Conservation (phyloP, 2,888 invertebrate genomes). For the Synanthedon tipuliformis region DNA sequence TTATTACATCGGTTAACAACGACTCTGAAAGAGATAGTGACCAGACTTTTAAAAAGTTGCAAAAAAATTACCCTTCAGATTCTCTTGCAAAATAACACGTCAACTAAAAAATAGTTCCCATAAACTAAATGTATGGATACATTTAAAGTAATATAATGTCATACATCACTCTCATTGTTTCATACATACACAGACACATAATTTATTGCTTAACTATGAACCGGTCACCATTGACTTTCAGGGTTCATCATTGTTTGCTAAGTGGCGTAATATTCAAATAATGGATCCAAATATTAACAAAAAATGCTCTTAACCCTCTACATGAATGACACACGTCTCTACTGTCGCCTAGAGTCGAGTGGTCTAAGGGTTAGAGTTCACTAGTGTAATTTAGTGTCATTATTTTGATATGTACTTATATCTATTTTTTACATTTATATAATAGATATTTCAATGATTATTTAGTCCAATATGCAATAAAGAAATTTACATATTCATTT, state of each 20-base stretch:
- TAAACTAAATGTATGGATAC: slow-evolving; percentile 4
- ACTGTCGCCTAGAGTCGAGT: background rate
- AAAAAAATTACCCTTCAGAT: too few species aligned
- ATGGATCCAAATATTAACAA: slow-evolving; percentile 18
- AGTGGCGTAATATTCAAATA: slow-evolving; percentile 45
- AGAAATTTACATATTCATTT: too few species aligned
- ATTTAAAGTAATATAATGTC: slow-evolving; percentile 6
- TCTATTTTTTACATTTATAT: too few species aligned
- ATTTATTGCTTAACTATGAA: slow-evolving; percentile 15
- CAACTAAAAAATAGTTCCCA: slow-evolving; percentile 6
- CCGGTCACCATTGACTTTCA: slow-evolving; percentile 27
- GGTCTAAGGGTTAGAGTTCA: background rate
- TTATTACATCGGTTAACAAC: too few species aligned
- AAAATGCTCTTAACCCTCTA: slow-evolving; percentile 3
- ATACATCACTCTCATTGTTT: slow-evolving; percentile 32
- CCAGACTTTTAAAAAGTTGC: too few species aligned
- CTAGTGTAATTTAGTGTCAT: background rate
- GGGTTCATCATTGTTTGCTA: slow-evolving; percentile 31
- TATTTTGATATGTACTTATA: background rate
- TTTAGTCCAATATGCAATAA: too few species aligned
- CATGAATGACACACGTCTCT: background rate
- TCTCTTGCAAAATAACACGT: background rate
- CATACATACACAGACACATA: slow-evolving; percentile 14
- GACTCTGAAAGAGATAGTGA: too few species aligned
- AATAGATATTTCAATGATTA: too few species aligned